Conservation (phyloP, 2,888 invertebrate genomes). For the Lypha dubia region DNA sequence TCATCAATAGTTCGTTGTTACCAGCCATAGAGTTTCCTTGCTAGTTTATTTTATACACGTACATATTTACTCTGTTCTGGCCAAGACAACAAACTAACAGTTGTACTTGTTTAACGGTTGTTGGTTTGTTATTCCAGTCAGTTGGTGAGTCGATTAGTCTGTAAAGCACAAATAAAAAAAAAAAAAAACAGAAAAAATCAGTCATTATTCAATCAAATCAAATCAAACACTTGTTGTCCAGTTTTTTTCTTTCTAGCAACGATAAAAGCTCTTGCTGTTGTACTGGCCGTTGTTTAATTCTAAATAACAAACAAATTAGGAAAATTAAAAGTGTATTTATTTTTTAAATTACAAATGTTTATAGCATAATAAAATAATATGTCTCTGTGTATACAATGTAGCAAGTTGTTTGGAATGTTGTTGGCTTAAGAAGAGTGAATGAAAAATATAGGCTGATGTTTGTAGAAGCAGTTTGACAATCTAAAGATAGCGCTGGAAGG, state of each 20-base stretch:
- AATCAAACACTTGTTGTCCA: conserved; percentile 70
- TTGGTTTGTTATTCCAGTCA: conserved; percentile 30
- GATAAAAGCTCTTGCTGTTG: conserved; percentile 28
- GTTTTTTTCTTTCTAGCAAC: conserved; percentile 43
- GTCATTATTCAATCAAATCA: conserved; percentile 71
- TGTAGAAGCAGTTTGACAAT: no score
- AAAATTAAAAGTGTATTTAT: conserved; percentile 64
- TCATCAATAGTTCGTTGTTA: background rate
- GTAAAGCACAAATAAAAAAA: background rate
- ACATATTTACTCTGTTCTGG: background rate
- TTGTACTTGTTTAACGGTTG: conserved; percentile 61
- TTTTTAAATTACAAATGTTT: conserved; percentile 38
- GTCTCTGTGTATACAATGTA: conserved; percentile 7
- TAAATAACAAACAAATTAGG: conserved; percentile 65
- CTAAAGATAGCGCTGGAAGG: no score
- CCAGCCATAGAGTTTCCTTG: background rate
- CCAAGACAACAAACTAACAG: background rate
- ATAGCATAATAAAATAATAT: conserved; percentile 24
- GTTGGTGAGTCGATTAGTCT: conserved; percentile 21
- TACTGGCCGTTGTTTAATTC: conserved; percentile 39
- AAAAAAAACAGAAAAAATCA: conserved; percentile 34
- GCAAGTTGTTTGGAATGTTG: conserved; percentile 34
- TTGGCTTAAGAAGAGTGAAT: background rate
- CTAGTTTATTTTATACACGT: background rate
- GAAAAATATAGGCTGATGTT: no score